Conservation (phyloP, 2,797 vertebrate genomes). For the Oryzias dopingdopingensis region DNA sequence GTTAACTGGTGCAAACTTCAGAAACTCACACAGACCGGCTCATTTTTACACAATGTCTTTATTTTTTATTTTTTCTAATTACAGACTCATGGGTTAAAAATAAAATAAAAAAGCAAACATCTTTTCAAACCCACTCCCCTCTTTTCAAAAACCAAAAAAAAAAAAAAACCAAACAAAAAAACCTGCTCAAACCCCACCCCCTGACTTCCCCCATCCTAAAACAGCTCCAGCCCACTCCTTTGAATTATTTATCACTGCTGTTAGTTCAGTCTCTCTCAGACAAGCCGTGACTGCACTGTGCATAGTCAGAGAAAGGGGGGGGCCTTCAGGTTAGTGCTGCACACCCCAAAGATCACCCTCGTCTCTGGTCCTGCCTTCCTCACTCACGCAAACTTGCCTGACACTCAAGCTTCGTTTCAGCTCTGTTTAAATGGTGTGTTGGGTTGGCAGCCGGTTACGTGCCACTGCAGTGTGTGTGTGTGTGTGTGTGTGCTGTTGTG, state of each 20-base stretch:
- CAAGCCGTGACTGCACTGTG: constrained; percentile 74
- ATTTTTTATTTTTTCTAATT: constrained; percentile 80
- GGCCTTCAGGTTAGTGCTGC: constrained; percentile 51
- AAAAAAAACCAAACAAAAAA: constrained; percentile 31
- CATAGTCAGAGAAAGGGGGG: constrained; percentile 65
- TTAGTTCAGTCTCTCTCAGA: constrained; percentile 63
- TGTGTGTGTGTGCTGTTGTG: constrained; percentile 13
- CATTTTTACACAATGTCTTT: constrained; percentile 86
- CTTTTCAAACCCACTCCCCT: constrained; percentile 69
- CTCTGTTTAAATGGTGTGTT: constrained; percentile 72
- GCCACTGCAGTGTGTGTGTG: constrained; percentile 42
- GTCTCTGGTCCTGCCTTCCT: constrained; percentile 67
- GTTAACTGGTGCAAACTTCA: background rate
- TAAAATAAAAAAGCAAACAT: constrained; percentile 79
- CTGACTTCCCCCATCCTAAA: constrained; percentile 54
- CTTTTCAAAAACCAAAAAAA: constrained; percentile 7
- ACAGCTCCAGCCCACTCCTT: constrained; percentile 67
- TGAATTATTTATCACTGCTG: constrained; percentile 67
- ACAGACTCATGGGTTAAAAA: constrained; percentile 88
- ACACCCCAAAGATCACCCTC: constrained; percentile 50
- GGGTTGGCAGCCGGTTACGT: constrained; percentile 54
- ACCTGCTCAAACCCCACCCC: constrained; percentile 65
- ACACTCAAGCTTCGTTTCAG: constrained; percentile 61
- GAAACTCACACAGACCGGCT: constrained; percentile 3
- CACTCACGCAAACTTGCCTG: constrained; percentile 62